phyloP scores from a whole-genome alignment of 2,797 vertebrate genomes.

The Petrocephalus schoutedeni region DNA sequence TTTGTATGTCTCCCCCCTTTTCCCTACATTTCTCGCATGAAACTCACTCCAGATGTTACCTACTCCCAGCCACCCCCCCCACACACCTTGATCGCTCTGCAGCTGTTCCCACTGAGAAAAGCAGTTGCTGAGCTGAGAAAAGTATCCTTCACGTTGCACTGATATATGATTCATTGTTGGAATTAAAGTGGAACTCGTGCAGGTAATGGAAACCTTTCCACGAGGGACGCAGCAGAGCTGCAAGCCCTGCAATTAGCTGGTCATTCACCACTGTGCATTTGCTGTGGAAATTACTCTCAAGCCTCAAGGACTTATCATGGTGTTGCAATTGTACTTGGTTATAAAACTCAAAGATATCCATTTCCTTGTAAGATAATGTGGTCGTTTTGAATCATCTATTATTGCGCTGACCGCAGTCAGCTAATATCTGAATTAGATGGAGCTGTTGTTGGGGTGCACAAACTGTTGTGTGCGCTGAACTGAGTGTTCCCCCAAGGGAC shows the following conservation, averaged over 20 bases:
- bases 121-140: not conserved
- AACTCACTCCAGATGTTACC: constrained; percentile 59
- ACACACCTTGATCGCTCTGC: constrained; percentile 24
- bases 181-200: not conserved
- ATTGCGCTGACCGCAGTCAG: not conserved
- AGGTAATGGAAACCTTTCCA: not conserved
- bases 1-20: constrained; percentile 11
- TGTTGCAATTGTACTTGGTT: not conserved
- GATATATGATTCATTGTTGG: not conserved
- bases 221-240: not conserved
- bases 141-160: not conserved
- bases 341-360: not conserved
- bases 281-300: not conserved
- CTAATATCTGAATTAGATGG: not conserved
- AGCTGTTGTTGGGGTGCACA: constrained; percentile 30
- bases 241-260: not conserved
- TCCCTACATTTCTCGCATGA: constrained; percentile 24
- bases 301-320: not conserved
- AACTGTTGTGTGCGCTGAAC: constrained; percentile 48
- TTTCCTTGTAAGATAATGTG: not conserved
- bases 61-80: constrained; percentile 38
- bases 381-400: not conserved
- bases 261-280: not conserved
- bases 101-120: not conserved
- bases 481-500: constrained; percentile 55